Evolutionary conservation across 2,888 invertebrate genomes (phyloP).

Genomic region (Pammene aurita): DNA sequence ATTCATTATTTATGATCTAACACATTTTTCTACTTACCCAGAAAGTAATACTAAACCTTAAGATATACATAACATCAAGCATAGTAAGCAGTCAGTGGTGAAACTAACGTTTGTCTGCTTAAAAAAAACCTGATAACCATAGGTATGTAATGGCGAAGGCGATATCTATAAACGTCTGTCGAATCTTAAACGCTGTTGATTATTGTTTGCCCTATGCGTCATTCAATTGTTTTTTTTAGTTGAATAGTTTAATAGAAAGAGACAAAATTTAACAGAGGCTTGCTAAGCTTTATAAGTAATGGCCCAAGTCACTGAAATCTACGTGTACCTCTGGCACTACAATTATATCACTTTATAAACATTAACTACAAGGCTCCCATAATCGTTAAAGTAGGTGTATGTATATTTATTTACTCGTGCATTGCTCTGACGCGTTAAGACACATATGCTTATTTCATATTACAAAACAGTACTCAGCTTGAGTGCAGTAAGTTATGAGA

Average conservation of each 20-base stretch:
- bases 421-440: conserved; percentile 27
- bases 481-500: not conserved
- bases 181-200: no score
- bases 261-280: no score
- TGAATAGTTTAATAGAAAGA: no score
- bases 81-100: not conserved
- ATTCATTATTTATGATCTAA: no score
- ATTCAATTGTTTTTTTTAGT: no score
- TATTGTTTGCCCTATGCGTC: no score
- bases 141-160: no score
- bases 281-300: no score
- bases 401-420: conserved; percentile 36
- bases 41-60: not conserved
- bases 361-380: conserved; percentile 12
- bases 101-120: not conserved
- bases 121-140: no score
- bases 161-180: no score
- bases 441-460: conserved; percentile 18
- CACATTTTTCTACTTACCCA: not conserved
- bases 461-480: conserved; percentile 17
- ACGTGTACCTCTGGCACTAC: no score
- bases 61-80: not conserved
- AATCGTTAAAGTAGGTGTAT: conserved; percentile 30
- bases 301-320: no score
- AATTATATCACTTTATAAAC: conserved; percentile 13